Evolutionary conservation across 2,113 vertebrate species (phyloP), one percentile per base, ranked within the genome.

Genomic region (Sander lucioperca): DNA sequence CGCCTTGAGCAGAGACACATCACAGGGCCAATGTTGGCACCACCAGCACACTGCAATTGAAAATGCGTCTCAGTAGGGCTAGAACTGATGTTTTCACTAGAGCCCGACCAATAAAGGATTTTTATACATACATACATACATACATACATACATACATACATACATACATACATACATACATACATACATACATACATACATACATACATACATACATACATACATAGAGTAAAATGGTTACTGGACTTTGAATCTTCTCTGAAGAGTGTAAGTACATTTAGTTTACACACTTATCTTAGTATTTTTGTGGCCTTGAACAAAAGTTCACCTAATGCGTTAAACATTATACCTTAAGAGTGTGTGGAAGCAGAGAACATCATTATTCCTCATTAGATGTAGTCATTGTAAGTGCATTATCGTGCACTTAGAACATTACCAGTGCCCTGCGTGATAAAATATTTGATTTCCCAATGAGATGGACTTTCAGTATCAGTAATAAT

Each of bases 381-480:
- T 79, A 79, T 65, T 66, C n/a, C 53, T 58, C 63, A 67, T 85
- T 83, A 83, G 39, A 45, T 48, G 30, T 59, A 43, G 36, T 71
- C 70, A 62, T 78, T 67, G n/a, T 30, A 75, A 78, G 36, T 63
- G 47, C n/a, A 75, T 58, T 74, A 80, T 63, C 69, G 83, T 59
- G 53, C 54, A 56, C 48, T 77, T 33, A 62, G 67, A 80, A 73
- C 19, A 80, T 79, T 77, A 77, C 58, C 19, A 21, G 65, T n/a
- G 6, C 8, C 15, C 57, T 69, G 23, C 63, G 25, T 54, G 57
- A 84, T 82, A 27, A 76, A 78, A 82, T 77, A 57, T 79, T 67
- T 70, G 47, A 82, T 74, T 84, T 80, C 7, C 47, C 72, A 81
- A 43, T 79, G 66, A 86, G 53, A 77, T 73, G 19, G 30, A 77